Base-by-base conservation (phyloP, 2,113 vertebrate genomes). In the Macrotus californicus region DNA sequence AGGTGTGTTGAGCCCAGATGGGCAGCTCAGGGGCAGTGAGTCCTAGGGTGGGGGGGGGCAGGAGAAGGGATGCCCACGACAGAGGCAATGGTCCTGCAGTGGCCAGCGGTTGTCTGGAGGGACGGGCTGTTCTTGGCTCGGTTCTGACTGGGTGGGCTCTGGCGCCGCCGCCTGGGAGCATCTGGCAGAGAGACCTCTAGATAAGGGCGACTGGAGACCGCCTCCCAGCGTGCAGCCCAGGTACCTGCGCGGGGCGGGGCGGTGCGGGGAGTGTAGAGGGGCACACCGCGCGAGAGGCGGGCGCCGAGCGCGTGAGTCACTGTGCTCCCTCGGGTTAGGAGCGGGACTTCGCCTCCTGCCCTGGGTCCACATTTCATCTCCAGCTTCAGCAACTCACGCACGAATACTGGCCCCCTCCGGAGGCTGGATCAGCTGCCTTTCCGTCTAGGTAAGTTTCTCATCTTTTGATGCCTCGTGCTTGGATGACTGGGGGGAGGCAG, bases 381-480 rank as follows among this genome's bases (percentile, higher is more conserved):
- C 36, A 50, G 95, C 76, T 94, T 75, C 82, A 21, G 52, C 26
- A 87, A 79, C 41, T 91, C 48, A 6, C 6, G 22, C 19, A 10
- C 21, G 83, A 72, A 46, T n/a, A 19, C 59, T 41, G 90, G 41
- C n/a, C n/a, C 10, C 31, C 14, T 43, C 31, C 70, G 7, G 88
- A 92, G 81, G 39, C 88, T 69, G 43, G 73, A 80, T 75, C 43
- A 21, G 93, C 77, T 9, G 64, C 76, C 22, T 89, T 81, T 85
- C 83, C 5, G 36, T 90, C 66, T 94, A 95, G 70, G 95, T 96
- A 96, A 97, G 96, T 97, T 96, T 97, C 76, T 94, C 14, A 16
- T 82, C 31, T 79, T 96, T 76, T n/a, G 54, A 87, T 87, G 83
- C 87, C 31, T 92, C 18, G 3, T 59, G 93, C 93, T 91, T 91